Percentiles rank a stretch among this genome's conserved stretches.
phyloP scores from a whole-genome alignment of 2,888 invertebrate species.

The Omphaloscelis lunosa region DNA sequence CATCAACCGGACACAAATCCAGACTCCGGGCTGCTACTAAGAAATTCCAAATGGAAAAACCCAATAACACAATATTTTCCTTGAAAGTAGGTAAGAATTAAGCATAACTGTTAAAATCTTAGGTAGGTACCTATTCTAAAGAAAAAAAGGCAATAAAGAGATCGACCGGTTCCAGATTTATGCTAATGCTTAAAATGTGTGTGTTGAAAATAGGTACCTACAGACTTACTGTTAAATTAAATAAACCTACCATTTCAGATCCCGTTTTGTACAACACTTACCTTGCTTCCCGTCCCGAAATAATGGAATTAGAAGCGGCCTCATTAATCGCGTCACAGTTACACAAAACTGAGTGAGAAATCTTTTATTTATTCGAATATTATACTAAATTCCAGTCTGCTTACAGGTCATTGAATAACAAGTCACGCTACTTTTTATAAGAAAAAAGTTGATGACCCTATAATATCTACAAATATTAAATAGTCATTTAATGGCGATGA shows the following conservation, averaged over 20 bases:
- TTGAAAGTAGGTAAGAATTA: not conserved
- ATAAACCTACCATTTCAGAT: conserved; percentile 70
- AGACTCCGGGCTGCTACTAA: too few relatives aligned
- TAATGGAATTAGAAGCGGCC: conserved; percentile 92
- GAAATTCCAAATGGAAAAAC: too few relatives aligned
- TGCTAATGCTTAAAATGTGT: not conserved
- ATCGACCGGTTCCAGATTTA: not conserved
- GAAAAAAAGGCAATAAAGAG: not conserved
- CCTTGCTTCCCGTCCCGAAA: conserved; percentile 90
- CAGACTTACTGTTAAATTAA: not conserved
- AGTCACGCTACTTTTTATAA: conserved; percentile 17
- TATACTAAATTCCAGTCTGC: conserved; percentile 11
- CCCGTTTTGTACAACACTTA: conserved; percentile 90
- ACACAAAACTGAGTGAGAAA: conserved; percentile 85
- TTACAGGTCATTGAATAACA: conserved; percentile 23
- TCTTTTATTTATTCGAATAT: conserved; percentile 15
- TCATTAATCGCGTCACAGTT: conserved; percentile 89
- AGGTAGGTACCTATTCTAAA: not conserved
- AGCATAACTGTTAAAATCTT: not conserved
- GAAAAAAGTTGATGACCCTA: not conserved
- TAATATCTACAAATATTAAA: not conserved
- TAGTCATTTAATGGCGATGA: not conserved
- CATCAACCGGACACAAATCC: too few relatives aligned
- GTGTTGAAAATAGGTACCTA: not conserved
- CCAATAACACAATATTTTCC: too few relatives aligned